Percentiles rank a stretch among this genome's conserved stretches.
Conservation (phyloP, 2,797 vertebrate species). For the Columba guinea region DNA sequence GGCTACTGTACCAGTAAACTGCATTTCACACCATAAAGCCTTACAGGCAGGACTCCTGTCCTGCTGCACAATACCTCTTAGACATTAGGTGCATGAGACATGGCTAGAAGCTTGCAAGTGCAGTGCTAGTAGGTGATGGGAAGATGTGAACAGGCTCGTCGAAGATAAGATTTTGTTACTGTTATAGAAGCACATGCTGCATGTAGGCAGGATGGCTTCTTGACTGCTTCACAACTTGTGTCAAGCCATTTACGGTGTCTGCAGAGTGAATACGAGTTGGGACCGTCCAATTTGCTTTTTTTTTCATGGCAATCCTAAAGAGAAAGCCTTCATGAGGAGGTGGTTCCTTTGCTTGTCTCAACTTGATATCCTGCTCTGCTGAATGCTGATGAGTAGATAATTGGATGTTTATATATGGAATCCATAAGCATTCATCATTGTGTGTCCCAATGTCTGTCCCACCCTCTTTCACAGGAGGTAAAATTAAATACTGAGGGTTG, state of each 20-base stretch:
- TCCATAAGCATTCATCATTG: fast-evolving
- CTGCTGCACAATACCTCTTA: conserved; percentile 11
- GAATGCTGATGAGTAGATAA: background rate
- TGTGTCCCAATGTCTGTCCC: background rate
- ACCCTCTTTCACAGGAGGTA: fast-evolving
- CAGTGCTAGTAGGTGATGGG: background rate
- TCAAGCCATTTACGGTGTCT: fast-evolving
- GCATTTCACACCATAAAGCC: background rate
- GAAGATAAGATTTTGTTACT: background rate
- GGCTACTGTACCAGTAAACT: background rate
- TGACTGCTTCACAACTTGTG: fast-evolving
- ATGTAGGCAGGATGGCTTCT: background rate
- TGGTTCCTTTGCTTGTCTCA: background rate
- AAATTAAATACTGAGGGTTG: background rate
- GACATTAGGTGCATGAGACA: background rate
- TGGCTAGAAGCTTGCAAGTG: background rate
- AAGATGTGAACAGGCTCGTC: fast-evolving
- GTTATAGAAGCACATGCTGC: too few relatives aligned
- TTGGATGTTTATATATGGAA: background rate
- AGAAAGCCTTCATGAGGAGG: background rate
- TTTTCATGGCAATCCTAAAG: fast-evolving
- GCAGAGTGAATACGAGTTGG: fast-evolving
- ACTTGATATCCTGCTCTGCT: background rate
- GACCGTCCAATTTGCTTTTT: fast-evolving
- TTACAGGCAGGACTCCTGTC: background rate